Conservation (phyloP, 2,888 invertebrate species). For the Incurvaria masculella region DNA sequence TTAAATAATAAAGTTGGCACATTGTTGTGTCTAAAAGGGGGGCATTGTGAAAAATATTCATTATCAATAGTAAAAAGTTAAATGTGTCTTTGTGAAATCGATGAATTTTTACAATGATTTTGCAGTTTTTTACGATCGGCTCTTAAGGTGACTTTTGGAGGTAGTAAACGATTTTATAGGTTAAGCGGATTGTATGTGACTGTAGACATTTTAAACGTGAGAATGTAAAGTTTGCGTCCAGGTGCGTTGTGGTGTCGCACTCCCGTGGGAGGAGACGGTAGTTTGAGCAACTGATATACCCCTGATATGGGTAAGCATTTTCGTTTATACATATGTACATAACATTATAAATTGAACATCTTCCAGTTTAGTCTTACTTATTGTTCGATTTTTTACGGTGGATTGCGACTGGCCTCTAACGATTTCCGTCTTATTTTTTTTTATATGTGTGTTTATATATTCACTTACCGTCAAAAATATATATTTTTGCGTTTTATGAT, state of each 20-base stretch:
- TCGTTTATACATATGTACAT: too few species aligned
- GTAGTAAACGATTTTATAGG: conserved; percentile 17
- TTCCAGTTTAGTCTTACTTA: too few species aligned
- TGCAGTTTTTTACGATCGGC: conserved; percentile 44
- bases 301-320: too few species aligned
- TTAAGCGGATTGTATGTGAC: conserved; percentile 6
- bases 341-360: too few species aligned
- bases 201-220: conserved; percentile 26
- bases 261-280: background rate
- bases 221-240: conserved; percentile 1
- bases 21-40: conserved; percentile 24
- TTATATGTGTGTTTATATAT: too few species aligned
- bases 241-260: conserved; percentile 3
- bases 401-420: too few species aligned
- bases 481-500: too few species aligned
- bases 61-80: conserved; percentile 50
- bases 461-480: too few species aligned
- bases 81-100: conserved; percentile 43
- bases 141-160: conserved; percentile 36
- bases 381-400: too few species aligned
- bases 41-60: conserved; percentile 32
- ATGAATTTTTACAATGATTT: conserved; percentile 47
- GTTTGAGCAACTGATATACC: too few species aligned
- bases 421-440: too few species aligned
- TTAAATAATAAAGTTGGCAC: conserved; percentile 39